Base-by-base conservation (phyloP, 2,888 invertebrate genomes). In the Megaustenia siamemsis region DNA sequence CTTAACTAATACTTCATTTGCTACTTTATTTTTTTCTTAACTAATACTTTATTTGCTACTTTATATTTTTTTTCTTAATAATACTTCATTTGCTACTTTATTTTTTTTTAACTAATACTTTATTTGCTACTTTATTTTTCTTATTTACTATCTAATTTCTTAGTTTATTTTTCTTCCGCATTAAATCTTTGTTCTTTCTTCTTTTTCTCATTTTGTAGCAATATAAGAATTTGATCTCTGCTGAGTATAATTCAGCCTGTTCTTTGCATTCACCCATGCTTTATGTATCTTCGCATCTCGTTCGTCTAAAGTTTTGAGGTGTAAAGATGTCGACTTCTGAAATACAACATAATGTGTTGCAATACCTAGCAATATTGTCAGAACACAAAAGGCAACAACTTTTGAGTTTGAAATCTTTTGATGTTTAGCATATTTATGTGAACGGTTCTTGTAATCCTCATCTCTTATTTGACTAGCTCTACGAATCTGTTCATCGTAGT, bases 281-380 rank as follows among this genome's bases (percentile, higher is more conserved):
- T 66, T 18, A 3, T 43, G 66, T 66, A 28, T 15, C 45, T 4
- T 66, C 32, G 66, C 66, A 66, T 78, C 63, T 15, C 66, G 63
- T 32, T 45, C n/a, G 66, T 83, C 78, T 45, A 83, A 43, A 12
- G 6, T 60, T 32, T 83, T 69, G 24, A 35, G 40, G 18, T 78
- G 76, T 35, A 24, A 2, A 35, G 2, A 18, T 45, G 69, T 63
- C 6, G 68, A 66, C 45, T 28, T n/a, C 21, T 3, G 56, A 45
- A 83, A 35, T 28, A 32, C 71, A 53, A 71, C 12, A 68, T 69
- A 56, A 49, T 78, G 83, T 0, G 71, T 10, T 8, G 56, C 35
- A 24, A 53, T 60, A 10, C 83, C 71, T 24, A 32, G 18, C 4
- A 78, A 4, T 35, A 78, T 78, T n/a, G 40, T 43, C n/a, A 69